phyloP scores from a whole-genome alignment of 2,113 vertebrate genomes.

The Anarhynchus alexandrinus region DNA sequence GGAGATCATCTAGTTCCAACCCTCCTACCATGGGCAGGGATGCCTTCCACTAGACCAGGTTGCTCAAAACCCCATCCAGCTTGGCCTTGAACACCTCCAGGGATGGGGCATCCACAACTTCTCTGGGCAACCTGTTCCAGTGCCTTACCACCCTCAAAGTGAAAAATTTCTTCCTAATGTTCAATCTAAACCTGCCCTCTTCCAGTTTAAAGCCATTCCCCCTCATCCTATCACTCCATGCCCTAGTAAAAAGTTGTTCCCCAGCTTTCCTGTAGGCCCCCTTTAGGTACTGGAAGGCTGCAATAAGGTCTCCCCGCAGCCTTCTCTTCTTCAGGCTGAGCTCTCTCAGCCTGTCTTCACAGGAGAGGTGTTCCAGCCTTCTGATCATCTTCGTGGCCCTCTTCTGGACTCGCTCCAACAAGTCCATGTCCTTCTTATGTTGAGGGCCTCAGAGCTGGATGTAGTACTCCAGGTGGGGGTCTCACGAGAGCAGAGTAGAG shows the following conservation, averaged over 20 bases:
- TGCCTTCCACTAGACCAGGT: background rate
- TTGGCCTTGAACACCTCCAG: background rate
- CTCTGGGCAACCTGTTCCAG: background rate
- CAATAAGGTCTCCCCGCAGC: background rate
- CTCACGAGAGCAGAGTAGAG: background rate
- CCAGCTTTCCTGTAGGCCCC: background rate
- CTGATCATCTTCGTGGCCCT: background rate
- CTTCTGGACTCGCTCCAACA: background rate
- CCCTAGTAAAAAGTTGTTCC: background rate
- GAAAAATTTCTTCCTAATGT: background rate
- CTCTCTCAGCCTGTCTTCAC: background rate
- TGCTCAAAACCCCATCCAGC: background rate
- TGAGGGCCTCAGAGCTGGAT: background rate
- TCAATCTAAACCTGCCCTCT: background rate
- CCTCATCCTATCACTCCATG: background rate
- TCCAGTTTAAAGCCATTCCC: background rate
- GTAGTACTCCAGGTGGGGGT: too few relatives aligned
- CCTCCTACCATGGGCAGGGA: background rate
- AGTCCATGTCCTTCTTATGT: background rate
- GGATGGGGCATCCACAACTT: background rate
- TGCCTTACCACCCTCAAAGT: background rate
- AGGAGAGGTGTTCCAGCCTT: too few relatives aligned
- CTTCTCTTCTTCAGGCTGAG: background rate
- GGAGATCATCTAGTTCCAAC: background rate
- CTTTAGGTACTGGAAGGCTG: background rate